Percentiles rank a stretch among this genome's conserved stretches.
phyloP scores from a whole-genome alignment of 2,113 vertebrate genomes.

The Lasiurus cinereus region DNA sequence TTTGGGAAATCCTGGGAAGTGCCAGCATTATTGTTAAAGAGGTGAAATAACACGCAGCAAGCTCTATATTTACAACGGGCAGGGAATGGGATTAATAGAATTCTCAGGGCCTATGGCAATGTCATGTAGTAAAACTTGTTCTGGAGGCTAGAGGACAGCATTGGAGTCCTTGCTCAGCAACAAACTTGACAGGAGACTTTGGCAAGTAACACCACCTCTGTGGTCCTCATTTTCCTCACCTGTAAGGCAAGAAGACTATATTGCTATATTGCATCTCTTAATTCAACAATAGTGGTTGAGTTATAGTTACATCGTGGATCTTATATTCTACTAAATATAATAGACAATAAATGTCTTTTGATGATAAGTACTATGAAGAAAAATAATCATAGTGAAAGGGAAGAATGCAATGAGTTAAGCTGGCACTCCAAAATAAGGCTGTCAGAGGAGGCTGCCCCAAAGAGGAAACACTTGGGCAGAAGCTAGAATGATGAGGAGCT shows the following conservation, averaged over 20 bases:
- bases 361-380: neutral
- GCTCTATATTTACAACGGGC: slow-evolving; percentile 14
- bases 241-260: neutral
- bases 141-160: neutral
- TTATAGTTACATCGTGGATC: neutral
- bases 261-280: neutral
- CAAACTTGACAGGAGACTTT: neutral
- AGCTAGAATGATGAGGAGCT: neutral
- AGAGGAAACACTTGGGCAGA: neutral
- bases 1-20: slow-evolving; percentile 47
- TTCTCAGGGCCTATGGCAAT: neutral
- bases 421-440: neutral
- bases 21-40: slow-evolving; percentile 44
- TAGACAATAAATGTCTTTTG: neutral
- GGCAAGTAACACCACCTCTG: neutral
- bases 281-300: neutral
- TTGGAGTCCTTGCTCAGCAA: neutral
- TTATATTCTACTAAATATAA: slow-evolving; percentile 3
- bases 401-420: neutral
- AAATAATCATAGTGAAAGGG: neutral
- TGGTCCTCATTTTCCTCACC: neutral
- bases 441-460: neutral
- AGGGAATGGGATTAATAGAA: neutral
- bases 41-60: neutral
- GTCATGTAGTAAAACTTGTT: neutral